Evolutionary conservation across 2,888 invertebrate species (phyloP), one percentile per base, ranked within the genome.

Genomic region (Noctua comes): DNA sequence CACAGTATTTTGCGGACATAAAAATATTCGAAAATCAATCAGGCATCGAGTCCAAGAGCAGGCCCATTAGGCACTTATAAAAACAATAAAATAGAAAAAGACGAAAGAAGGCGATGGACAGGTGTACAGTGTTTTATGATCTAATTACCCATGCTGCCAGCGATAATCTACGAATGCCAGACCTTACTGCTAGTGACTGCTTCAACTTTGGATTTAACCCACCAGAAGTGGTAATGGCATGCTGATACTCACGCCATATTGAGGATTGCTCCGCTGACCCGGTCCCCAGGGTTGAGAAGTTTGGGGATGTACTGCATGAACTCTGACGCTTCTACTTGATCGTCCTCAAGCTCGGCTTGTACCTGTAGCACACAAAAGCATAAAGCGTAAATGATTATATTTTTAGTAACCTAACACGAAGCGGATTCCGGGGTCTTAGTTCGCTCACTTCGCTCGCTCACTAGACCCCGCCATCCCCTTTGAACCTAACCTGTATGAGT

Each of bases 181-280:
- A 64, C 11, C 16, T 21, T 21, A 36, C 21, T 64, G 4, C 4
- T 64, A 31, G 36, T 21, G 10, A 36, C 13, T 71, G 27, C 21
- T 10, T 40, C 21, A 73, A 73, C 11, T 48, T 40, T 40, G 2
- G 8, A 11, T 21, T 4, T 1, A 31, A 10, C 62, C 62, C 10
- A 36, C 36, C 21, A 46, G 31, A 72, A 62, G 36, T 11, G 31
- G 16, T 21, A 27, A 48, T 21, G 40, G 51, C 36, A 18, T 31
- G 43, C 27, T 27, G n/a, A 64, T 59, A 83, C 91, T 91, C 83
- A 95, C 96, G 91, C 91, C 85, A 95, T 88, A 79, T 96, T 92
- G 3, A 96, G 79, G 11, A 96, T 84, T 0, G 94, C 87, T 8
- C 95, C 96, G 62, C 94, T 95, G 75, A 94, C 77, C 36, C 94